A percentile compares a stretch with the other conserved stretches of the same genome.
Evolutionary conservation across 2,888 invertebrate genomes (phyloP).

Genomic region (Himalopsyche anomala): DNA sequence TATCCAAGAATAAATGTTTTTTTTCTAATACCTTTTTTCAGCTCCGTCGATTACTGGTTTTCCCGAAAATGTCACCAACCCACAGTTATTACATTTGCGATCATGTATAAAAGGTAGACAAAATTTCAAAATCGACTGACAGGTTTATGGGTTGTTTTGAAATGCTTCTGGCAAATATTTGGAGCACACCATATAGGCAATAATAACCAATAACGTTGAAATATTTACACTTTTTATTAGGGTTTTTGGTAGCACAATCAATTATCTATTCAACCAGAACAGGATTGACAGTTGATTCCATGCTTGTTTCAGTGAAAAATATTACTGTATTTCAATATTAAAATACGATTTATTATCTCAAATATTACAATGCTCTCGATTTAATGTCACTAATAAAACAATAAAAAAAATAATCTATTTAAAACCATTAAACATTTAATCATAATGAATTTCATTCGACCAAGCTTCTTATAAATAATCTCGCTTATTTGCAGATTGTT

Average conservation of each 20-base stretch:
- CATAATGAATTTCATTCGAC: too few species aligned
- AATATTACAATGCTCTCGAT: too few species aligned
- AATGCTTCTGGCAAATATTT: slow-evolving; percentile 8
- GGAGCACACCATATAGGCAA: slow-evolving; percentile 21
- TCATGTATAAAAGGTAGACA: slow-evolving; percentile 74
- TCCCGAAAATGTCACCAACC: slow-evolving; percentile 73
- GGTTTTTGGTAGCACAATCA: slow-evolving; percentile 24
- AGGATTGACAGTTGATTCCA: too few species aligned
- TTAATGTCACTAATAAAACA: too few species aligned
- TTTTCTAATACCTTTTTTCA: slow-evolving; percentile 57
- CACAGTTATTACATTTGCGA: slow-evolving; percentile 74
- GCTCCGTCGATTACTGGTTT: slow-evolving; percentile 71
- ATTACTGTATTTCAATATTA: too few species aligned
- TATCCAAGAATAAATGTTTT: slow-evolving; percentile 8
- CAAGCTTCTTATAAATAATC: not conserved
- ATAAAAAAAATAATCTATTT: too few species aligned
- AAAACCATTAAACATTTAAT: too few species aligned
- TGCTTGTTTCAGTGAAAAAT: too few species aligned
- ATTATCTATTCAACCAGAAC: too few species aligned
- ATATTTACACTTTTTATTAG: slow-evolving; percentile 12
- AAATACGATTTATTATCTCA: too few species aligned
- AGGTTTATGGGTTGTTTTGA: slow-evolving; percentile 49
- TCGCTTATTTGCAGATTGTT: not conserved
- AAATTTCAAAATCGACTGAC: slow-evolving; percentile 45
- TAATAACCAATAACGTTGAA: slow-evolving; percentile 19